Evolutionary conservation across 2,113 vertebrate species (phyloP), one percentile per base, ranked within the genome.

Genomic region (Colaptes auratus): DNA sequence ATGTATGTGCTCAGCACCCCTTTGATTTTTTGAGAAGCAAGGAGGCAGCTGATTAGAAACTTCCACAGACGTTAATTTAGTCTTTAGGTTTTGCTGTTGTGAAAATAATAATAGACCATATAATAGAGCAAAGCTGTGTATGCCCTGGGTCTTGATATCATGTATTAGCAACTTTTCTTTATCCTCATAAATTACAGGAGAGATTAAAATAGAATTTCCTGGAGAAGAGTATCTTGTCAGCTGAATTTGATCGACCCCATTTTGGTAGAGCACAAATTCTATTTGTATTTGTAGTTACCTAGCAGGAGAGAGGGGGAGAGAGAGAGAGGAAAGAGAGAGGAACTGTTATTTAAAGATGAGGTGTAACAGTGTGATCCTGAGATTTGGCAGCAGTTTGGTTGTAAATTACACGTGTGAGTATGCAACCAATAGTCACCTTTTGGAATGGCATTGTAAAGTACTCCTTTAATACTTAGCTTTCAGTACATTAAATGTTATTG

Each of bases 201-300:
- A 55, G 79, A 84, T 96, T 94, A 93, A 94, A 95, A 94, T 94
- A 95, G 79, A 88, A 93, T 93, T 95, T 94, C 70, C 88, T 73
- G 79, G 79, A 93, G 81, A 92, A 61, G 80, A 64, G 39, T 73
- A 48, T 88, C 88, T 93, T 95, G 88, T 95, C 94, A 91, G 80
- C 91, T 95, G 89, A 89, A 92, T 94, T 94, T 75, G 85, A 91
- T 92, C 50, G 10, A 92, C 70, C 77, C 7, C 50, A 2, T 95
- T 95, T 92, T 90, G 70, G 61, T 82, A 77, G 78, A 93, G 82
- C 88, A 83, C n/a, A 50, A 94, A 75, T 86, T 95, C 86, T 91
- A 12, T 95, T 86, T 89, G 91, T 80, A 80, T 94, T 93, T 92
- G 88, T 78, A 89, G 87, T 82, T 82, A 86, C 52, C 72, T 78